Base-by-base conservation (phyloP, 2,113 vertebrate genomes). In the Lepisosteus osseus region DNA sequence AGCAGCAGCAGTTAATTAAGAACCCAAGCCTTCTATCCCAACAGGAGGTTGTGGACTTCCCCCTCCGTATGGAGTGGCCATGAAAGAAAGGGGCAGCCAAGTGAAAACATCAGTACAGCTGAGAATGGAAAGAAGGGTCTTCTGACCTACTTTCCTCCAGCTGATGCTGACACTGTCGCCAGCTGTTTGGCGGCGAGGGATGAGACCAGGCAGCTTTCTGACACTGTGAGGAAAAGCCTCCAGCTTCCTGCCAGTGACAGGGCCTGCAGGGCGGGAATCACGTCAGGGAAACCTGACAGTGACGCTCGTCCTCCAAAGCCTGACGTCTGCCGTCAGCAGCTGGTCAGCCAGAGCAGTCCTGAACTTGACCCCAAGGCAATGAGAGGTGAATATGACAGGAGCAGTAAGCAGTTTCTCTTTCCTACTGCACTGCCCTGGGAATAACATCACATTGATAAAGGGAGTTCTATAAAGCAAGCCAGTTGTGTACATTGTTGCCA, bases 131-230 rank as follows among this genome's bases (percentile, higher is more conserved):
- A 79, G 71, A 65, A 57, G 82, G 77, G 77, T 83, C 86, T 78
- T 77, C 87, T 72, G 87, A 83, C 42, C 77, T 65, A 3, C 2
- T 67, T 61, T 79, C 87, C 11, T 79, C 85, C 76, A 95, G 90
- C 87, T 98, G 97, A 92, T 97, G 95, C 85, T 99, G 97, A 86
- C 95, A 98, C 79, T 99, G 97, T 75, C 93, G 96, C 75, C 93
- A 92, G 85, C 88, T 97, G 89, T 78, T 96, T 67, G 91, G 89
- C 75, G 87, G 89, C 7, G 82, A 88, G 54, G 76, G 79, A 11
- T 71, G 76, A 41, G 85, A 85, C 57, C 89, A 91, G 71, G 82
- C 89, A 9, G 84, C 87, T 81, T 89, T 92, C 82, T 99, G 97
- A 97, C 96, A 91, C 81, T 98, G 97, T 79, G 77, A 80, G 0